Percentiles rank a stretch among this genome's conserved stretches.
Conservation (phyloP, 2,888 invertebrate species). For the Exocentrus adspersus region DNA sequence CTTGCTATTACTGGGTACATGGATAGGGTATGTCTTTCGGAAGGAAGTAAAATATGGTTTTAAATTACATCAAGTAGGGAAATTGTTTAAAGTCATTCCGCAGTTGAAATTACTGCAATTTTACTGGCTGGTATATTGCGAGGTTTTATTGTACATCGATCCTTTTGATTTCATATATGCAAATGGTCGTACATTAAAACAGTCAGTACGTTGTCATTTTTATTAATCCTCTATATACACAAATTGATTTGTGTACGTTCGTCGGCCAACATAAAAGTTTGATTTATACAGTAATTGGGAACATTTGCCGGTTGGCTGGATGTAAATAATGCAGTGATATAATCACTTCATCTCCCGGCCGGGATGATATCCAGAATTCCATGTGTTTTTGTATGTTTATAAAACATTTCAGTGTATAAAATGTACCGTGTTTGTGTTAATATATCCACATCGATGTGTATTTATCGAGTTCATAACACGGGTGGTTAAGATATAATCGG, state of each 20-base stretch:
- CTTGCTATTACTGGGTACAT: constrained; percentile 48
- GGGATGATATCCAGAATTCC: constrained; percentile 61
- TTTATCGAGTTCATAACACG: constrained; percentile 60
- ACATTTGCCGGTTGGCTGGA: constrained; percentile 30
- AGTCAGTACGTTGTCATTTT: neutral
- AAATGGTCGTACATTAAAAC: too few species aligned
- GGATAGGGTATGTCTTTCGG: constrained; percentile 55
- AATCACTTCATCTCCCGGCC: constrained; percentile 41
- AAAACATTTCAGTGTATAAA: constrained; percentile 61
- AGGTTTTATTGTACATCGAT: too few species aligned
- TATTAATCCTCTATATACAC: neutral
- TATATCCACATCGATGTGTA: constrained; percentile 58
- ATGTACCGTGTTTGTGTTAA: constrained; percentile 59
- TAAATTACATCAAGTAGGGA: too few species aligned
- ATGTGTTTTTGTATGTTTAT: constrained; percentile 62
- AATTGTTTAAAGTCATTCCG: too few species aligned
- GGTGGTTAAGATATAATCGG: constrained; percentile 58
- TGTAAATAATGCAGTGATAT: constrained; percentile 39
- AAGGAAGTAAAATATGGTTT: constrained; percentile 53
- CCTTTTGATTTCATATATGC: too few species aligned
- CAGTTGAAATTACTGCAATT: too few species aligned
- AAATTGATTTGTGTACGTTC: neutral
- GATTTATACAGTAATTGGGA: constrained; percentile 12
- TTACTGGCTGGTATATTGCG: too few species aligned
- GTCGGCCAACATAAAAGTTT: constrained; percentile 17